A percentile compares a stretch with the other conserved stretches of the same genome.
These are phyloP conservation scores for Montipora sp. DNA, from an alignment of 64 coral and sea anemone species.

Conservation along the genomic window DNA sequence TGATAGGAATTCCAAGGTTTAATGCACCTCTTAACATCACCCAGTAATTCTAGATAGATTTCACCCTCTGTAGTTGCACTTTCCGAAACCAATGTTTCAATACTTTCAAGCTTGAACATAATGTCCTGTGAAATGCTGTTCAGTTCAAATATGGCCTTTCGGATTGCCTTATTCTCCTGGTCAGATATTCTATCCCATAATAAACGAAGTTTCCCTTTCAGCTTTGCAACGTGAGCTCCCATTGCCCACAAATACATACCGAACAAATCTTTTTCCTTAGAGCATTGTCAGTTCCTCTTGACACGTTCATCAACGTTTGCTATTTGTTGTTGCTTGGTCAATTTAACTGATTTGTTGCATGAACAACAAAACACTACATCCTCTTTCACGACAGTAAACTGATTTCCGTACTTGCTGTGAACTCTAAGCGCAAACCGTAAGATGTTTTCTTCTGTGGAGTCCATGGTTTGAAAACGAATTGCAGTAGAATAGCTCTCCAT, in stretches of 20 bases:
- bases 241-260: conserved; percentile 34
- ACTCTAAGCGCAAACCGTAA: conserved; percentile 29
- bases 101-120: conserved; percentile 6
- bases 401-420: conserved; percentile 34
- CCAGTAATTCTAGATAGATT: conserved; percentile 18
- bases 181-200: background rate
- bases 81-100: conserved; percentile 12
- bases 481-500: conserved; percentile 10
- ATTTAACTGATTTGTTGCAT: conserved; percentile 22
- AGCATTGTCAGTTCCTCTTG: conserved; percentile 19
- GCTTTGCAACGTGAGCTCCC: background rate
- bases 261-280: conserved; percentile 15
- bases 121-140: conserved; percentile 5
- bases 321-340: conserved; percentile 34
- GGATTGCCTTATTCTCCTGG: background rate
- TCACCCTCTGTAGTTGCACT: background rate
- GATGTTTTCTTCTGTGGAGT: background rate
- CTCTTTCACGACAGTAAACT: conserved; percentile 3
- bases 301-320: conserved; percentile 41
- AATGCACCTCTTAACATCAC: conserved; percentile 28
- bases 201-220: conserved; percentile 17
- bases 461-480: conserved; percentile 24
- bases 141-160: background rate
- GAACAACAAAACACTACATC: conserved; percentile 29
- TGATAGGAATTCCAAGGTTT: conserved; percentile 49